Percentiles rank a stretch among this genome's conserved stretches.
Conservation (phyloP, 2,797 vertebrate species). For the Vespertilio murinus region DNA sequence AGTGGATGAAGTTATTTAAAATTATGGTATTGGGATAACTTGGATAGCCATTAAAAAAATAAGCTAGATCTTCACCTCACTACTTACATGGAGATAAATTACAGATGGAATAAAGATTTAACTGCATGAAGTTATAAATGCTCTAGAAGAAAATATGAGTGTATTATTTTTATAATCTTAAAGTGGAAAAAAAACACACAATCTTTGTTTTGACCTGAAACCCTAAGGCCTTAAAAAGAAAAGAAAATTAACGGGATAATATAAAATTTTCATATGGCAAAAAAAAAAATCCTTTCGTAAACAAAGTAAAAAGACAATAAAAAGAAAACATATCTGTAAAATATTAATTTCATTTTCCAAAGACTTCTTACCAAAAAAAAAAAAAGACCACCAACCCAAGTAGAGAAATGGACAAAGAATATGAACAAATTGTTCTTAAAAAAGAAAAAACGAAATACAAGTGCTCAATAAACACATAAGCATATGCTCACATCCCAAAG, state of each 20-base stretch:
- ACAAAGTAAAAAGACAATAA: constrained; percentile 6
- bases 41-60: background rate
- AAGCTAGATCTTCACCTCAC: background rate
- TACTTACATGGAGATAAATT: background rate
- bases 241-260: background rate
- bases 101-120: constrained; percentile 29
- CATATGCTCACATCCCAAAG: background rate
- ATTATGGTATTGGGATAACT: background rate
- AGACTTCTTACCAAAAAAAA: background rate
- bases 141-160: constrained; percentile 38
- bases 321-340: constrained; percentile 26
- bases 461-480: background rate
- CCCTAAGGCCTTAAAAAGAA: background rate
- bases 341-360: constrained; percentile 32
- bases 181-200: background rate
- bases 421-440: constrained; percentile 4
- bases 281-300: background rate
- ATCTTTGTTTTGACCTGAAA: background rate
- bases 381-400: background rate
- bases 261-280: constrained; percentile 23
- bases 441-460: background rate
- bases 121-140: background rate
- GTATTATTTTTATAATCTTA: constrained; percentile 38
- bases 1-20: constrained; percentile 23
- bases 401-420: constrained; percentile 29